A percentile compares a stretch with the other conserved stretches of the same genome.
phyloP scores from a whole-genome alignment of 2,113 vertebrate species.

The Arvicanthis niloticus region DNA sequence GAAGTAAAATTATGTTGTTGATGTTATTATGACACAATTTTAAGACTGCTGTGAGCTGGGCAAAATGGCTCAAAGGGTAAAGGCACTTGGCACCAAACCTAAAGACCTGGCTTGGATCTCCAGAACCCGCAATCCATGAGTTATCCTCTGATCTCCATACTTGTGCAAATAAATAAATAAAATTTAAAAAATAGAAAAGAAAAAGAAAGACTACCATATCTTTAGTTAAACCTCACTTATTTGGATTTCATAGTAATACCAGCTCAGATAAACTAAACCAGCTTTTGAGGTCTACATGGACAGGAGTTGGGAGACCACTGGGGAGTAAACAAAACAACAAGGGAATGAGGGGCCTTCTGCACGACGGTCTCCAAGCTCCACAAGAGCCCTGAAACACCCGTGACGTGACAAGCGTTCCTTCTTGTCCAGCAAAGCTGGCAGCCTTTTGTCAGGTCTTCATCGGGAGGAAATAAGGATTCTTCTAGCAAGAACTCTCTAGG shows the following conservation, averaged over 20 bases:
- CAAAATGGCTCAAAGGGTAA: background rate
- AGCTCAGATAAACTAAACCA: slow-evolving; percentile 43
- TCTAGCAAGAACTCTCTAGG: background rate
- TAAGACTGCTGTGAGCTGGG: background rate
- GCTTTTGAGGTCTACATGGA: background rate
- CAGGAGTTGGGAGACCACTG: background rate
- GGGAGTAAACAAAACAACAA: background rate
- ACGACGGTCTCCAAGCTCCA: background rate
- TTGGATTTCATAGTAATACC: slow-evolving; percentile 47
- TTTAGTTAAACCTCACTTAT: background rate
- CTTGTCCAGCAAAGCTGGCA: background rate
- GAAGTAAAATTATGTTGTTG: slow-evolving; percentile 29
- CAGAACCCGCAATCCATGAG: background rate
- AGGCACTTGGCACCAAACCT: background rate
- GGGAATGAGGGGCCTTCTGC: background rate
- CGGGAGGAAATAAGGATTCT: background rate
- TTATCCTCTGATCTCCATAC: background rate
- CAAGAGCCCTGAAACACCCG: background rate
- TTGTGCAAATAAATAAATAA: background rate
- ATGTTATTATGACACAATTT: background rate
- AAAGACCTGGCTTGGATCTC: background rate
- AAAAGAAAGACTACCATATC: background rate
- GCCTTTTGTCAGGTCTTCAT: background rate
- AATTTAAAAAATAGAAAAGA: background rate
- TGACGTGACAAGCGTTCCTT: background rate